Percentiles rank a stretch among this genome's conserved stretches.
phyloP scores from a whole-genome alignment of 2,113 vertebrate species.

The Erythrocercus mccallii region DNA sequence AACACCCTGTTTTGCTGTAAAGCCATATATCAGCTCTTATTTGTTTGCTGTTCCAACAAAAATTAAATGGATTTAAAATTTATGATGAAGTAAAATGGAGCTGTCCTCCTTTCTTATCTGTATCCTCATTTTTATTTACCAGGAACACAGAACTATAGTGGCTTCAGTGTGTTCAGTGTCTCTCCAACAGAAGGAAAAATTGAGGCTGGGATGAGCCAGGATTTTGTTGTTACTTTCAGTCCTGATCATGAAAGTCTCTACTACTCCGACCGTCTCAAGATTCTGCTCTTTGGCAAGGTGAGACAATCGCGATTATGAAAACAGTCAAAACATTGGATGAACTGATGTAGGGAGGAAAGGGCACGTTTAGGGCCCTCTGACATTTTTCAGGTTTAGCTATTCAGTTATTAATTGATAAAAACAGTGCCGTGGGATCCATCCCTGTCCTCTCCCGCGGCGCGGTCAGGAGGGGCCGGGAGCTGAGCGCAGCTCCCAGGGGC shows the following conservation, averaged over 20 bases:
- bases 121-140: background rate
- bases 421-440: background rate
- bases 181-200: slow-evolving; percentile 78
- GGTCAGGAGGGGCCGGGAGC: background rate
- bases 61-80: background rate
- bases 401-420: background rate
- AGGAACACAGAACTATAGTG: slow-evolving; percentile 87
- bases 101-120: background rate
- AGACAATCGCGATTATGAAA: background rate
- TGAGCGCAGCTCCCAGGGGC: background rate
- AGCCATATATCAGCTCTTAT: background rate
- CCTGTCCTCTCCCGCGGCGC: fast-evolving
- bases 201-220: slow-evolving; percentile 70
- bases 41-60: background rate
- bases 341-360: background rate
- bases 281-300: slow-evolving; percentile 85
- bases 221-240: slow-evolving; percentile 84
- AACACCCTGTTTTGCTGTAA: background rate
- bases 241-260: slow-evolving; percentile 85
- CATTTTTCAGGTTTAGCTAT: background rate
- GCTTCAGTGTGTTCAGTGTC: slow-evolving; percentile 83
- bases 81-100: background rate
- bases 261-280: slow-evolving; percentile 80
- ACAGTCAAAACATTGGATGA: background rate
- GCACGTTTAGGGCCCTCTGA: background rate